A percentile compares a stretch with the other conserved stretches of the same genome.
These are phyloP conservation scores for Megaleporinus macrocephalus DNA, from an alignment of 2,113 vertebrate genomes.

Conservation along the genomic window DNA sequence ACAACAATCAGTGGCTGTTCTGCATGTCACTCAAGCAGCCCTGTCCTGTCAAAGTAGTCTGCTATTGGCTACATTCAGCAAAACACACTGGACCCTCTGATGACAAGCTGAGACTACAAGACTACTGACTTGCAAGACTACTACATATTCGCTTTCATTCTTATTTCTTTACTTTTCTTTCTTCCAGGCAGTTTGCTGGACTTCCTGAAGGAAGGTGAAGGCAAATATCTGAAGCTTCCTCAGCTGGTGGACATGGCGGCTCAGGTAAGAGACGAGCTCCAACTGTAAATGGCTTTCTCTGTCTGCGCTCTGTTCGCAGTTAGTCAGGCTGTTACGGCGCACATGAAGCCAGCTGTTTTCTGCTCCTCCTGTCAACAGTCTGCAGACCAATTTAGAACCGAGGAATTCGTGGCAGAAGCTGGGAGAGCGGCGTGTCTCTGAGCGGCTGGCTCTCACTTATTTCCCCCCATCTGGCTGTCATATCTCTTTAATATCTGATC, in stretches of 20 bases:
- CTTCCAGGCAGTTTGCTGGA: conserved; percentile 92
- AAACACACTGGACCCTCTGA: neutral
- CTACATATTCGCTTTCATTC: neutral
- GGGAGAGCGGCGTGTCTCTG: conserved; percentile 12
- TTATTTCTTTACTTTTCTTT: neutral
- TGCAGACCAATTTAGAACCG: conserved; percentile 29
- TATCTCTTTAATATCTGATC: conserved; percentile 60
- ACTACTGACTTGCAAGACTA: no score
- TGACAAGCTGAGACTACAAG: neutral
- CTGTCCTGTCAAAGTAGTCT: no score
- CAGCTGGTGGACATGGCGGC: conserved; percentile 98
- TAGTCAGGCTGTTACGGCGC: neutral
- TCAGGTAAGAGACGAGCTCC: conserved; percentile 80
- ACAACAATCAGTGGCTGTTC: no score
- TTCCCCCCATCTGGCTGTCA: conserved; percentile 57
- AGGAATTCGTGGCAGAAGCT: conserved; percentile 29
- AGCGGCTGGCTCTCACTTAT: conserved; percentile 46
- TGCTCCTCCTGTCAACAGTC: conserved; percentile 29
- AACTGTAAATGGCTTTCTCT: neutral
- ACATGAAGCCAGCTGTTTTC: conserved; percentile 25
- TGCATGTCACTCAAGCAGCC: no score
- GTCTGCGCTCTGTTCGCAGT: neutral
- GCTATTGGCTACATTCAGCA: no score
- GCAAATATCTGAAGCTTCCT: conserved; percentile 94
- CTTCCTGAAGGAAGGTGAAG: conserved; percentile 97